phyloP scores from a whole-genome alignment of 2,888 invertebrate genomes.

The Hemaris fuciformis region DNA sequence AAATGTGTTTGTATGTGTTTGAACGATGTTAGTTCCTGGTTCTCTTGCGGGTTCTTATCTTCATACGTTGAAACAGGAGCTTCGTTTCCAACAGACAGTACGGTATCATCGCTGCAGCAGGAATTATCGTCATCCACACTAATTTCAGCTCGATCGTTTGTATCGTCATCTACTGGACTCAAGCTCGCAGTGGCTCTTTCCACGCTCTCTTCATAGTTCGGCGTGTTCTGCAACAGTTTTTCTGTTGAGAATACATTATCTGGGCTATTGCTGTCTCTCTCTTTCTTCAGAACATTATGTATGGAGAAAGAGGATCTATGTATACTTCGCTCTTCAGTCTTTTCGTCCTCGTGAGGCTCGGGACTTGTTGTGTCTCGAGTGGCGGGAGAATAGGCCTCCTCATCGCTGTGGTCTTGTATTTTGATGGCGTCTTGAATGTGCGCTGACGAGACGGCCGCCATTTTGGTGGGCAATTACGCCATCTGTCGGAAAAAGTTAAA shows the following conservation, averaged over 20 bases:
- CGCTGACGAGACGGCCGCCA: slow-evolving; percentile 76
- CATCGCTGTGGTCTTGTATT: slow-evolving; percentile 73
- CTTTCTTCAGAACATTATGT: slow-evolving; percentile 76
- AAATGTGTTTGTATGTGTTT: slow-evolving; percentile 86
- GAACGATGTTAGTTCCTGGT: slow-evolving; percentile 77
- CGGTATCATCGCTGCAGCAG: slow-evolving; percentile 89
- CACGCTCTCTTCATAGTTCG: slow-evolving; percentile 49
- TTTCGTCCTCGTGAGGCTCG: slow-evolving; percentile 68
- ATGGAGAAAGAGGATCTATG: slow-evolving; percentile 73
- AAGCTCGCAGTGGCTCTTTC: slow-evolving; percentile 53
- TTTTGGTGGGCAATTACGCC: slow-evolving; percentile 61
- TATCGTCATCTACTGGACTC: slow-evolving; percentile 63
- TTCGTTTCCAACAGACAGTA: slow-evolving; percentile 91
- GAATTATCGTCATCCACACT: slow-evolving; percentile 82
- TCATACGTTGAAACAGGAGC: slow-evolving; percentile 74
- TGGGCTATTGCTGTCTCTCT: slow-evolving; percentile 70
- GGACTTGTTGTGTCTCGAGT: slow-evolving; percentile 68
- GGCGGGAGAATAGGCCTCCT: slow-evolving; percentile 71
- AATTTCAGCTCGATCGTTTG: slow-evolving; percentile 61
- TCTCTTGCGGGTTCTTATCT: slow-evolving; percentile 48
- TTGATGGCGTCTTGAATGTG: slow-evolving; percentile 69
- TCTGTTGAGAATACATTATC: slow-evolving; percentile 77
- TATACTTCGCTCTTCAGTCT: slow-evolving; percentile 54
- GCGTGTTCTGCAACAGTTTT: slow-evolving; percentile 70
- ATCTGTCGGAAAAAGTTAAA: slow-evolving; percentile 52